phyloP scores from a whole-genome alignment of 2,797 vertebrate species.

The Sardinella longiceps region DNA sequence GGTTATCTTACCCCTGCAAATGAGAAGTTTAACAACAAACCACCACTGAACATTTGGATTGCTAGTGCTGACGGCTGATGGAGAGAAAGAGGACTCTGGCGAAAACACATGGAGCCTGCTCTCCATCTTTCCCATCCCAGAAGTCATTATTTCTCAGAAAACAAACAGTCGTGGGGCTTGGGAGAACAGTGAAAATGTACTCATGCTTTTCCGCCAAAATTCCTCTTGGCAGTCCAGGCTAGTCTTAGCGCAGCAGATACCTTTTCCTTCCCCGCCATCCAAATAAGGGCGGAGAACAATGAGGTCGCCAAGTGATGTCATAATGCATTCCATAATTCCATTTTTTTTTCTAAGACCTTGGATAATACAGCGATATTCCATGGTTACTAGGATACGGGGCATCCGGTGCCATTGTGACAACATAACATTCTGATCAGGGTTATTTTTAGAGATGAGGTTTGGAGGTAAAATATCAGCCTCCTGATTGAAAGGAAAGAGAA shows the following conservation, averaged over 20 bases:
- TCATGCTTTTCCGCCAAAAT: background rate
- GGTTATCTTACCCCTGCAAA: too few relatives aligned
- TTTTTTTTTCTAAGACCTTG: background rate
- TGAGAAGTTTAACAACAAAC: too few relatives aligned
- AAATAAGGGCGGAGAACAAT: conserved; percentile 50
- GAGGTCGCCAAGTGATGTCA: conserved; percentile 53
- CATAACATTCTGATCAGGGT: background rate
- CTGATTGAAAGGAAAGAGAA: background rate
- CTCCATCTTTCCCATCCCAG: background rate
- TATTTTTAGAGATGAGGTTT: conserved; percentile 3
- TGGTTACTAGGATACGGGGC: background rate
- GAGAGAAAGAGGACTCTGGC: background rate
- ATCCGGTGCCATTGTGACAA: background rate
- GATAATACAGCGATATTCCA: background rate
- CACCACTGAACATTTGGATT: background rate
- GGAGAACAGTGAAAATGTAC: background rate
- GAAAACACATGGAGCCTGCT: background rate
- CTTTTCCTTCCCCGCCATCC: conserved; percentile 31
- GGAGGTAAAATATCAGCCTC: background rate
- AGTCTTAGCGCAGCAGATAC: conserved; percentile 26
- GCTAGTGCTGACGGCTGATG: background rate
- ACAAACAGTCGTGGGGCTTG: background rate
- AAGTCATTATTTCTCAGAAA: conserved; percentile 9
- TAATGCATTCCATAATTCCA: conserved; percentile 25
- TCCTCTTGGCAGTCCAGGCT: background rate